Conservation (phyloP, 1,140 invertebrate species). For the Thaumatotibia leucotreta region DNA sequence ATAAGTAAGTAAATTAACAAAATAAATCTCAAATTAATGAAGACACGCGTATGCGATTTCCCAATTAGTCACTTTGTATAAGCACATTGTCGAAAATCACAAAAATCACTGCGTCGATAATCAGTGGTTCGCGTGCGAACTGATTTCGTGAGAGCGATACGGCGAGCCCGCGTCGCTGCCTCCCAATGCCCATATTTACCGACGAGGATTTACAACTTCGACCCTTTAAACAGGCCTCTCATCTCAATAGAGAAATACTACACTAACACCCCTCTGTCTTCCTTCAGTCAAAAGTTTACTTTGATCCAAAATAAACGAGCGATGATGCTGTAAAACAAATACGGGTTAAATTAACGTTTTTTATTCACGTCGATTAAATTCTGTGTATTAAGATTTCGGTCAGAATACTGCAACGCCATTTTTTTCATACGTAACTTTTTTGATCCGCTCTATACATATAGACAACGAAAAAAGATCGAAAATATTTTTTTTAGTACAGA, state of each 20-base stretch:
- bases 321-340: neutral
- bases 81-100: neutral
- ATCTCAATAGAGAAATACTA: neutral
- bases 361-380: no score
- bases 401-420: no score
- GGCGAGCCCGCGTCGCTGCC: neutral
- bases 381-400: no score
- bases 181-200: constrained; percentile 4
- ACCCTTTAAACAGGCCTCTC: neutral
- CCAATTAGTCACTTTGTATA: constrained; percentile 1
- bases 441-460: no score
- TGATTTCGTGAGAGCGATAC: constrained; percentile 4
- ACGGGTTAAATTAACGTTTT: no score
- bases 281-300: neutral
- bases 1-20: no score
- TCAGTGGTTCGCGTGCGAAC: neutral
- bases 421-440: no score
- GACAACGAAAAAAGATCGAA: no score
- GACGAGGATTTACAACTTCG: neutral
- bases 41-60: neutral
- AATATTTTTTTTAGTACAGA: no score
- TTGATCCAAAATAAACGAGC: neutral
- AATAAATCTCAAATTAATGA: no score
- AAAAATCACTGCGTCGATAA: neutral
- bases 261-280: neutral